Conservation (phyloP, 1,140 invertebrate genomes). For the Sycobia sp. region DNA sequence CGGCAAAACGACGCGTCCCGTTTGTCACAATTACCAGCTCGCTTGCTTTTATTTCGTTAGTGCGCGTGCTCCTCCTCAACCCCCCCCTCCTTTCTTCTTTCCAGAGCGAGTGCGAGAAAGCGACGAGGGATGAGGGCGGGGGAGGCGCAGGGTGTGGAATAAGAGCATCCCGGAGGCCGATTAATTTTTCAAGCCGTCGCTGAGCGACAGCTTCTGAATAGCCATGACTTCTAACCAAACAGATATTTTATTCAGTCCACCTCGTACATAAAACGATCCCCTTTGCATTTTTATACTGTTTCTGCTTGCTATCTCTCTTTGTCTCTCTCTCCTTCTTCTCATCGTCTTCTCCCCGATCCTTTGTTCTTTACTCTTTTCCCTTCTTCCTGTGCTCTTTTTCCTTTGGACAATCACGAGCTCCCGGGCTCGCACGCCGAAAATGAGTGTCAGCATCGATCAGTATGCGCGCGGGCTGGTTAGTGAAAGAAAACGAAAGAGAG, state of each 20-base stretch:
- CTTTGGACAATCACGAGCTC: constrained; percentile 14
- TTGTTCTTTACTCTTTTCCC: not conserved
- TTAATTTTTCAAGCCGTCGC: constrained; percentile 52
- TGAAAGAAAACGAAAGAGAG: constrained; percentile 11
- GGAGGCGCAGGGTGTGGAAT: no score
- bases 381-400: no score
- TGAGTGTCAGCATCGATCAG: constrained; percentile 39
- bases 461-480: constrained; percentile 37
- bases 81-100: no score
- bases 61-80: no score
- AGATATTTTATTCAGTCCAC: constrained; percentile 23
- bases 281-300: constrained; percentile 23
- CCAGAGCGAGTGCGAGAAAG: no score
- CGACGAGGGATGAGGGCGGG: no score
- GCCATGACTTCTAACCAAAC: constrained; percentile 28
- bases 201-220: constrained; percentile 40
- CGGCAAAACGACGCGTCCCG: constrained; percentile 46
- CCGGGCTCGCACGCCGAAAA: constrained; percentile 22
- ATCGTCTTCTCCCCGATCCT: not conserved
- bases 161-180: constrained; percentile 34
- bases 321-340: not conserved
- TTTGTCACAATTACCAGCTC: constrained; percentile 51
- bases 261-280: constrained; percentile 10
- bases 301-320: no score
- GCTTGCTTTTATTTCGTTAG: no score